Evolutionary conservation across 35 echinoderm and acorn worm genomes (phyloP).

Genomic region (Stichopus chloronotus): DNA sequence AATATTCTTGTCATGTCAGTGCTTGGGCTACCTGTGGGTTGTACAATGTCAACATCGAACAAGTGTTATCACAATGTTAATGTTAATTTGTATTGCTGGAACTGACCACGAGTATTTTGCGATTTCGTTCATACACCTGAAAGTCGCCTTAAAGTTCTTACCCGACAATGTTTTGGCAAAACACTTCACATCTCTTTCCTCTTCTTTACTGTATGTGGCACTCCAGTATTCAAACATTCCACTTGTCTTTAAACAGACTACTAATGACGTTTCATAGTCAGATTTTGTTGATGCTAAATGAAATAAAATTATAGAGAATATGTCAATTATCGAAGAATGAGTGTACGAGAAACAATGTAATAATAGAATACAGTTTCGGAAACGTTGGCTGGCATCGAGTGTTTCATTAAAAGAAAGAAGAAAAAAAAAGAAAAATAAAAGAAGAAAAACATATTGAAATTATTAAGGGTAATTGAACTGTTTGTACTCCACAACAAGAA

Average conservation of each 20-base stretch:
- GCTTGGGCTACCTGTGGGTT: too few species aligned
- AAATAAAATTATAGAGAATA: neutral
- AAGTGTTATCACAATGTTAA: neutral
- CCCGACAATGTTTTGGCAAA: slow-evolving; percentile 32
- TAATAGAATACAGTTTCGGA: too few species aligned
- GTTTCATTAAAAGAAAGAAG: too few species aligned
- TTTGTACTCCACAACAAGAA: too few species aligned
- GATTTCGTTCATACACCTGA: too few species aligned
- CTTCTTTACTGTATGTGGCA: neutral
- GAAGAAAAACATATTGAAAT: too few species aligned
- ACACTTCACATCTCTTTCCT: neutral
- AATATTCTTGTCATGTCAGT: neutral
- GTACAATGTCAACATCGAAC: neutral
- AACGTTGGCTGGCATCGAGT: too few species aligned
- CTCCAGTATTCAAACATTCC: neutral
- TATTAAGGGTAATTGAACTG: too few species aligned
- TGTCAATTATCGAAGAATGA: neutral
- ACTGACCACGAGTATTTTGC: too few species aligned
- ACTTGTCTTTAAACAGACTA: neutral
- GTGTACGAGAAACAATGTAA: too few species aligned
- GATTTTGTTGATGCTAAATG: neutral
- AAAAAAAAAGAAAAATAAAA: too few species aligned
- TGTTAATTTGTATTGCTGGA: neutral
- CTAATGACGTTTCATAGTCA: neutral
- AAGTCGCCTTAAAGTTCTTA: neutral